Evolutionary conservation across 2,797 vertebrate species (phyloP).

Genomic region (Helostoma temminkii): DNA sequence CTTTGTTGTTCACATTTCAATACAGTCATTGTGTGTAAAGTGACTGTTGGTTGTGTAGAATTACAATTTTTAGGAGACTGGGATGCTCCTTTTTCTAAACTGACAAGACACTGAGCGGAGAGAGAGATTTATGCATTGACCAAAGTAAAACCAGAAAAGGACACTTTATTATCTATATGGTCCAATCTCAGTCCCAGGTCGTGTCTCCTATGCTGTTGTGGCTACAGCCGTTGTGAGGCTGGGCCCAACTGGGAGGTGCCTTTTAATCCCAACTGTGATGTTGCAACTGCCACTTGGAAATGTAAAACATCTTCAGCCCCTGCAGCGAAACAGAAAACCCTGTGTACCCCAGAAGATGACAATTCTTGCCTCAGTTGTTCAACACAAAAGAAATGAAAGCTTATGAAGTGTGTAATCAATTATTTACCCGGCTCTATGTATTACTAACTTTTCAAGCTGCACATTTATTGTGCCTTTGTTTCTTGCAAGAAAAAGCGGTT

Average conservation of each 20-base stretch:
- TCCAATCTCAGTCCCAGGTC: background rate
- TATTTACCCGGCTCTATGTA: constrained; percentile 69
- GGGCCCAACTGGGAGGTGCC: constrained; percentile 4
- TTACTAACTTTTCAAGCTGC: constrained; percentile 67
- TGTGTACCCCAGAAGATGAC: constrained; percentile 48
- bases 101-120: no score
- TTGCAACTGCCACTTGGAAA: constrained; percentile 22
- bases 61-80: no score
- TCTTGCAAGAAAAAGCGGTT: constrained; percentile 39
- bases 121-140: no score
- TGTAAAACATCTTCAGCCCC: constrained; percentile 51
- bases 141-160: no score
- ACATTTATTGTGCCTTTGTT: constrained; percentile 60
- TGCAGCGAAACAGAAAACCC: constrained; percentile 35
- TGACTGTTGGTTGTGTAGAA: no score
- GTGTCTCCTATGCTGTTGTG: constrained; percentile 5
- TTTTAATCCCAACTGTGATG: constrained; percentile 36
- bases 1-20: no score
- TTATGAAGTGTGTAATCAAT: constrained; percentile 68
- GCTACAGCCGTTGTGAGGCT: constrained; percentile 41
- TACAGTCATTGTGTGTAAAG: no score
- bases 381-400: constrained; percentile 63
- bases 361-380: constrained; percentile 69
- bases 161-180: constrained; percentile 23
- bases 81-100: no score